phyloP scores from a whole-genome alignment of 2,888 invertebrate species.

The Athetis lepigone region DNA sequence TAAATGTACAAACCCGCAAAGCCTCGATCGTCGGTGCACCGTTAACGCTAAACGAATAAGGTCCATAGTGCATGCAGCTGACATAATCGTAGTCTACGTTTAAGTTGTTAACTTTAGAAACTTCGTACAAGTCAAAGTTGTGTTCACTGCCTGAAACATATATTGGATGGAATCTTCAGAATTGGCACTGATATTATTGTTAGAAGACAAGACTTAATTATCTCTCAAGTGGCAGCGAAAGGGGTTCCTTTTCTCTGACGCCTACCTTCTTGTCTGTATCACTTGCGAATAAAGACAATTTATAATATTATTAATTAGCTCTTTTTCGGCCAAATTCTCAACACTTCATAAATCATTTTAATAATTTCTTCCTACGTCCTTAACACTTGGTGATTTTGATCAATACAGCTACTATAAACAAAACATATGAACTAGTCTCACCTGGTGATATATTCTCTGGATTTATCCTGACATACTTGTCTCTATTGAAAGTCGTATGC shows the following conservation, averaged over 20 bases:
- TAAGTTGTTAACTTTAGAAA: slow-evolving; percentile 90
- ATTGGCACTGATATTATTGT: too few relatives aligned
- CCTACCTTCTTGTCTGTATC: too few relatives aligned
- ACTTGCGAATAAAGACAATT: too few relatives aligned
- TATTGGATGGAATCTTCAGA: too few relatives aligned
- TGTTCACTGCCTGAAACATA: slow-evolving; percentile 80
- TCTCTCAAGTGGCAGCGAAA: too few relatives aligned
- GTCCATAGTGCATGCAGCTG: slow-evolving; percentile 94
- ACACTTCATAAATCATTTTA: too few relatives aligned
- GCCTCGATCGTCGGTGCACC: slow-evolving; percentile 92
- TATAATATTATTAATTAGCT: too few relatives aligned
- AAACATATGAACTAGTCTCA: slow-evolving; percentile 62
- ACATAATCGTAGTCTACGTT: slow-evolving; percentile 92
- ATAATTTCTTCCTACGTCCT: too few relatives aligned
- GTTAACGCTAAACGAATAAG: slow-evolving; percentile 92
- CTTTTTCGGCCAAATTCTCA: too few relatives aligned
- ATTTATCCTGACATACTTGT: slow-evolving; percentile 91
- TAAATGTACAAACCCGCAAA: slow-evolving; percentile 68
- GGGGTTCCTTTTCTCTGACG: too few relatives aligned
- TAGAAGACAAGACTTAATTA: too few relatives aligned
- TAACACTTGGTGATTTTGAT: not conserved
- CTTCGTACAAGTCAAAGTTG: slow-evolving; percentile 91
- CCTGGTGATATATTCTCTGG: slow-evolving; percentile 92
- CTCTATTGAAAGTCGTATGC: slow-evolving; percentile 85
- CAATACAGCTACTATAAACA: too few relatives aligned